Base-by-base conservation (phyloP, 2,113 vertebrate genomes). In the Tachycineta bicolor region DNA sequence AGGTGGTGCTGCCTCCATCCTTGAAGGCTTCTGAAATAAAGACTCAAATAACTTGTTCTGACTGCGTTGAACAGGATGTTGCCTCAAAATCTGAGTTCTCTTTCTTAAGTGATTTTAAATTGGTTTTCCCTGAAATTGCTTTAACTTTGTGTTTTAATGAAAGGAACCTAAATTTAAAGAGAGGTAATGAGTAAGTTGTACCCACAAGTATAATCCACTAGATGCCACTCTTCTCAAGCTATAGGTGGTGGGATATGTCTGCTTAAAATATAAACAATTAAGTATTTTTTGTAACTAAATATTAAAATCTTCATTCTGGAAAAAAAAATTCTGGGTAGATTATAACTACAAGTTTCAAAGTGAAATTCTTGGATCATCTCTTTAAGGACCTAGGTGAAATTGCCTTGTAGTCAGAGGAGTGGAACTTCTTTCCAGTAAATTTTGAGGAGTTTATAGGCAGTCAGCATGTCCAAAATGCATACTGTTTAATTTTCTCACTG, bases 171-270 rank as follows among this genome's bases (percentile, higher is more conserved):
- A 82, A 47, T 87, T 79, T 62, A 65, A 79, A 69, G 12, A 3
- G 41, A 83, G 23, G 17, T n/a, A 58, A 64, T 1, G 3, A 49
- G 3, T 28, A 41, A 76, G 18, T 55, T 88, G 94, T 83, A 41
- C 43, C 9, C 39, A 21, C 33, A 58, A 74, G 17, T 87, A 12
- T 62, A 67, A 52, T 64, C 90, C 97, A 96, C 89, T 39, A 62
- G 97, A 90, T 97, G 97, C 75, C 96, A 86, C 74, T 97, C 67
- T 84, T 96, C 23, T 60, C 58, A 59, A 91, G 34, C 33, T 82
- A 23, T 55, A 87, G 67, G n/a, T 14, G 3, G 11, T 92, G 39
- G 34, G 14, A 31, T 80, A 14, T 46, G 68, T 53, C 65, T 64
- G 26, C 68, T 65, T 87, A 50, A 89, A 91, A 56, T 56, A 69